Conservation (phyloP, 1,140 invertebrate genomes). For the Tetramorium parvispinum region DNA sequence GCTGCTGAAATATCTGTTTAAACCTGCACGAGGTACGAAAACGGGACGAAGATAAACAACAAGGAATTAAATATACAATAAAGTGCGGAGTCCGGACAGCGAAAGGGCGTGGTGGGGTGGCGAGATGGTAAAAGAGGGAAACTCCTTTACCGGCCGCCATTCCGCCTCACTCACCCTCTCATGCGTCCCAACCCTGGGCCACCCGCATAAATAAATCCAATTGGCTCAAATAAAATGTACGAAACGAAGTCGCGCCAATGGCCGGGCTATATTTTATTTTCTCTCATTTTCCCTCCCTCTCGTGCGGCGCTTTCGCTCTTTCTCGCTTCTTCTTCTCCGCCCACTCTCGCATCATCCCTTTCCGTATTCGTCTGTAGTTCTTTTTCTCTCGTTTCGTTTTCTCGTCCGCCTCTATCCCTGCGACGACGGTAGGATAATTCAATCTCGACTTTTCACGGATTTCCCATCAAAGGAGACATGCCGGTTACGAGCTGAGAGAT, state of each 20-base stretch:
- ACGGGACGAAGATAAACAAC: slow-evolving; percentile 67
- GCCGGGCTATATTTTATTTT: slow-evolving; percentile 74
- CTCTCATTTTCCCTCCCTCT: slow-evolving; percentile 63
- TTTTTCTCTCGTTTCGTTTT: slow-evolving; percentile 48
- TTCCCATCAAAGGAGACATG: slow-evolving; percentile 74
- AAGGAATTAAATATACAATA: slow-evolving; percentile 78
- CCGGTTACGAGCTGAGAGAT: slow-evolving; percentile 67
- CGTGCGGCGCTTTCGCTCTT: slow-evolving; percentile 52
- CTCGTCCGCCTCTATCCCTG: slow-evolving; percentile 40
- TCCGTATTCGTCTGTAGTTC: neutral
- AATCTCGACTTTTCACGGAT: slow-evolving; percentile 76
- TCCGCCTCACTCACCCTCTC: slow-evolving; percentile 59
- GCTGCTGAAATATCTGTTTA: slow-evolving; percentile 69
- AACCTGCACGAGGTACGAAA: slow-evolving; percentile 8
- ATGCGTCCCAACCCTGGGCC: slow-evolving; percentile 39
- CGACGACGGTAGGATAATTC: slow-evolving; percentile 72
- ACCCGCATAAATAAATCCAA: slow-evolving; percentile 78
- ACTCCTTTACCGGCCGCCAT: slow-evolving; percentile 72
- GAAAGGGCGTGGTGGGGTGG: slow-evolving; percentile 73
- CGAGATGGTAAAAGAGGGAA: slow-evolving; percentile 64
- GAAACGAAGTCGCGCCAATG: slow-evolving; percentile 75
- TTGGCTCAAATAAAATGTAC: slow-evolving; percentile 79
- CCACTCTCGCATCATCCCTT: slow-evolving; percentile 29
- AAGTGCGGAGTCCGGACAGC: slow-evolving; percentile 69
- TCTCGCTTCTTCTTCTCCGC: slow-evolving; percentile 36